Evolutionary conservation across 2,113 vertebrate species (phyloP), one percentile per base, ranked within the genome.

Genomic region (Chlorodrepanis virens): DNA sequence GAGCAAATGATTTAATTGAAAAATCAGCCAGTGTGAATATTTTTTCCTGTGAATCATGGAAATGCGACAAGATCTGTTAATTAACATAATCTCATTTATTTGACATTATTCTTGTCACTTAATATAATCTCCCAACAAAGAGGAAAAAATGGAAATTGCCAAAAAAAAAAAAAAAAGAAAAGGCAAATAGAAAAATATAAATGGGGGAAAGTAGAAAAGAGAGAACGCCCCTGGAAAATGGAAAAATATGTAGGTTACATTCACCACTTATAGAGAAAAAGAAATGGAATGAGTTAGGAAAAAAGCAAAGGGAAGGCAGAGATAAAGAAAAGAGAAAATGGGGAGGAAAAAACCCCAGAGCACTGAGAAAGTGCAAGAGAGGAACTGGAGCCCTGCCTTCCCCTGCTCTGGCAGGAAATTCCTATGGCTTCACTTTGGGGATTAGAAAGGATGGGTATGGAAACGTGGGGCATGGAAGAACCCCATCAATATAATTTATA

Each of bases 1-100:
- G 53, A 92, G 90, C 68, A 91, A 96, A 95, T 86, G 31, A 76
- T 96, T 97, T 96, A 97, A 97, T 97, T 97, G 96, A 94, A 96
- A 95, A 96, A 90, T 91, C 95, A 97, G 94, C 59, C 93, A 91
- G 63, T 65, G 84, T 95, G 94, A 89, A 94, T 83, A 70, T 83
- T 93, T 96, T 88, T 92, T 72, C 85, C 75, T 61, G 67, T 81
- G 94, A 95, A 82, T 96, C 88, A 59, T 50, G 54, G 71, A 89
- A 97, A 96, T 61, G 90, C 6, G 81, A 96, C 95, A 95, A 97
- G 96, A 96, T 96, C 97, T 96, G 83, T 92, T 96, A 92, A 96
- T 94, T 96, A 89, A 93, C 89, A 94, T 89, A 91, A 97, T 93
- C 93, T 95, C 93, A 83, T 96, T 97, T 97, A 94, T 93, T 95